A percentile compares a stretch with the other conserved stretches of the same genome.
phyloP scores from a whole-genome alignment of 2,888 invertebrate genomes.

The Tineola bisselliella region DNA sequence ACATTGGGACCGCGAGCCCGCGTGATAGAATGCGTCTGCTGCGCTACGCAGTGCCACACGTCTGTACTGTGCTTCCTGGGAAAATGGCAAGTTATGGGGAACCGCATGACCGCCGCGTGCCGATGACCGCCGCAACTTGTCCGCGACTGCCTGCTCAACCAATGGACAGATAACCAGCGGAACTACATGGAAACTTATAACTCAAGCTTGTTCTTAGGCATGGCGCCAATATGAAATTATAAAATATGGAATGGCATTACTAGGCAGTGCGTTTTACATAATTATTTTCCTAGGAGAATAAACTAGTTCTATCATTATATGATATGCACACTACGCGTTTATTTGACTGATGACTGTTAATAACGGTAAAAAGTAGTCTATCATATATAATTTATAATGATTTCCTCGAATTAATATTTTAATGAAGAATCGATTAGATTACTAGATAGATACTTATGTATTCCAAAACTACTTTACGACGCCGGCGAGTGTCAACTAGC shows the following conservation, averaged over 20 bases:
- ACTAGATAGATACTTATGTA: neutral
- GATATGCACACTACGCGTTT: neutral
- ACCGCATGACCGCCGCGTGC: conserved; percentile 48
- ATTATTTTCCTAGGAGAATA: neutral
- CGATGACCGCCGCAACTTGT: conserved; percentile 10
- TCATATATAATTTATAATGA: neutral
- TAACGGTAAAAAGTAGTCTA: neutral
- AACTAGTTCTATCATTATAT: neutral
- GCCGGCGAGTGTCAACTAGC: neutral
- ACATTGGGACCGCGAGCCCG: conserved; percentile 34
- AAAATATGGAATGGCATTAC: neutral
- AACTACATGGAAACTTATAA: conserved; percentile 1
- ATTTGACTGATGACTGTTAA: neutral
- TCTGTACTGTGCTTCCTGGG: conserved; percentile 51
- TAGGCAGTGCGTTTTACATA: neutral
- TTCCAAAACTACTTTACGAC: neutral
- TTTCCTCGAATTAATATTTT: neutral
- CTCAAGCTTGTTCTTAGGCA: neutral
- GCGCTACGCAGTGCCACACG: conserved; percentile 21
- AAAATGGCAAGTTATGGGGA: conserved; percentile 65
- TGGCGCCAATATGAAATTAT: neutral
- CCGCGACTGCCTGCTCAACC: conserved; percentile 29
- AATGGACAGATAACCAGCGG: conserved; percentile 19
- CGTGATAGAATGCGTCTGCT: conserved; percentile 59
- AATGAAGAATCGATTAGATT: neutral